Conservation (phyloP, 2,888 invertebrate genomes). For the Cerceris rybyensis region DNA sequence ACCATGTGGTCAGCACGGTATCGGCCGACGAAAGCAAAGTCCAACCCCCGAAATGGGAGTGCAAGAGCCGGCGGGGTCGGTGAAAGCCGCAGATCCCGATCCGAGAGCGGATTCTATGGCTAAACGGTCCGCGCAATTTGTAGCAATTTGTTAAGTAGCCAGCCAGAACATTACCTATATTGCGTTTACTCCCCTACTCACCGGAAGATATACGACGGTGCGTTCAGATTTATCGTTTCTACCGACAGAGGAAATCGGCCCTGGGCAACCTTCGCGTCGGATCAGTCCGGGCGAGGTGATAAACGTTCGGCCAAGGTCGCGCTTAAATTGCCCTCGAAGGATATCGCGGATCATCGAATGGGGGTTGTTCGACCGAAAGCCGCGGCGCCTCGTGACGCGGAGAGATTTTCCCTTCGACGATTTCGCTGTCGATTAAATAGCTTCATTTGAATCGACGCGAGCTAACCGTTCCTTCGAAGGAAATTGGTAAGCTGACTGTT, state of each 20-base stretch:
- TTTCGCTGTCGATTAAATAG: too few species aligned
- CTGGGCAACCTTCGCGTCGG: constrained; percentile 21
- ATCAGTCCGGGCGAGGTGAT: constrained; percentile 19
- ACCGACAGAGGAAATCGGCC: constrained; percentile 30
- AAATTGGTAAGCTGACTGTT: too few species aligned
- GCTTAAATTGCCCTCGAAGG: not conserved
- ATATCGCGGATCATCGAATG: not conserved
- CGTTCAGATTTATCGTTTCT: constrained; percentile 76
- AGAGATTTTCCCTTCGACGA: not conserved
- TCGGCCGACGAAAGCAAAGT: constrained; percentile 61
- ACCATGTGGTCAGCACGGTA: constrained; percentile 79
- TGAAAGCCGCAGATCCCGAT: constrained; percentile 41
- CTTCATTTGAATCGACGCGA: too few species aligned
- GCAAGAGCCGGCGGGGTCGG: constrained; percentile 40
- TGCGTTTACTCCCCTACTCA: constrained; percentile 72
- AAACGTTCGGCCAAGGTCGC: constrained; percentile 5
- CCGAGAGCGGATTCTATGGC: constrained; percentile 57
- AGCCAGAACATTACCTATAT: constrained; percentile 81
- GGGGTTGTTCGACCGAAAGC: not conserved
- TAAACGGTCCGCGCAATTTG: constrained; percentile 81
- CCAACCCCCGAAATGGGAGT: constrained; percentile 55
- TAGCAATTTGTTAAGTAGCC: constrained; percentile 82
- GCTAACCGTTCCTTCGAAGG: too few species aligned
- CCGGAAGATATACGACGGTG: constrained; percentile 74
- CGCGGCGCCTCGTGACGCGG: not conserved